phyloP scores from a whole-genome alignment of 2,888 invertebrate species.

The Conops quadrifasciatus region DNA sequence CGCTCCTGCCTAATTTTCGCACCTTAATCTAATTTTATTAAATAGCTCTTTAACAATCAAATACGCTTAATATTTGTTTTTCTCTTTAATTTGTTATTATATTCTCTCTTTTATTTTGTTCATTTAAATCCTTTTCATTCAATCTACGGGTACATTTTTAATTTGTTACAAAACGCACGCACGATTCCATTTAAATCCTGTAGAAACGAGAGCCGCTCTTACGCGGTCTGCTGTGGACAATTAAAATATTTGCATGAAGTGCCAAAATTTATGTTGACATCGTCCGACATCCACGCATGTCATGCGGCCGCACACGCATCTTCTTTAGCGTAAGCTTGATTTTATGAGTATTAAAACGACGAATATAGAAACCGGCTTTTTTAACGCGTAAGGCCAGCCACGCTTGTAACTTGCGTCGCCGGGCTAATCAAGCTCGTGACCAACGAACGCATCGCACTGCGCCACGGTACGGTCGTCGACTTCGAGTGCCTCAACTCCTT shows the following conservation, averaged over 20 bases:
- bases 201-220: too few relatives aligned
- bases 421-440: conserved; percentile 6
- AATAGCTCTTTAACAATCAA: too few relatives aligned
- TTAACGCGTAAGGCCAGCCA: neutral
- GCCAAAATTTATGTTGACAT: conserved; percentile 23
- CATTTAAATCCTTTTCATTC: too few relatives aligned
- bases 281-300: neutral
- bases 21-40: too few relatives aligned
- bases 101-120: too few relatives aligned
- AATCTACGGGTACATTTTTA: too few relatives aligned
- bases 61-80: too few relatives aligned
- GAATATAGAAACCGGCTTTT: neutral
- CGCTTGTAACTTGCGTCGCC: neutral
- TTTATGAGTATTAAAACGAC: neutral
- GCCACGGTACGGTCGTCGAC: neutral
- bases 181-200: too few relatives aligned
- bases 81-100: too few relatives aligned
- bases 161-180: too few relatives aligned
- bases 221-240: neutral
- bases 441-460: neutral
- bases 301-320: neutral
- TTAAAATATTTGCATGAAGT: conserved; percentile 25
- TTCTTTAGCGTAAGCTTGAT: too few relatives aligned
- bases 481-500: neutral
- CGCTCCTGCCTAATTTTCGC: too few relatives aligned